Conservation (phyloP, 2,113 vertebrate genomes). For the Centropristis striata region DNA sequence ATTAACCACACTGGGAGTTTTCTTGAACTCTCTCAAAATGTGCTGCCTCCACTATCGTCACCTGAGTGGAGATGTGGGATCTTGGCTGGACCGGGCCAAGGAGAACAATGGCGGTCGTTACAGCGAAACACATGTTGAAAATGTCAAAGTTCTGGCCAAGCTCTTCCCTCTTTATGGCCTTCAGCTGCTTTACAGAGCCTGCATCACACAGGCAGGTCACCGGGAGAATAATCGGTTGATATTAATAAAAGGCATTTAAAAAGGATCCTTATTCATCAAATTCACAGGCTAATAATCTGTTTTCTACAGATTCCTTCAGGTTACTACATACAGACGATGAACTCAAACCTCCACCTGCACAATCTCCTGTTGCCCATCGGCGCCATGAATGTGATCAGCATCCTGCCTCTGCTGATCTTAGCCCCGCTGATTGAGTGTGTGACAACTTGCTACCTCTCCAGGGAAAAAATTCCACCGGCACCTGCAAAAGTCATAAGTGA, state of each 20-base stretch:
- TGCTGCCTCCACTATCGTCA: slow-evolving; percentile 79
- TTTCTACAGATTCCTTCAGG: slow-evolving; percentile 91
- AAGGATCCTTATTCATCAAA: background rate
- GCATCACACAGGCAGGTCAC: slow-evolving; percentile 88
- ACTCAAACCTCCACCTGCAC: slow-evolving; percentile 90
- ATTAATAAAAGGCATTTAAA: background rate
- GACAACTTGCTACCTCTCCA: slow-evolving; percentile 79
- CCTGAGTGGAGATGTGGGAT: slow-evolving; percentile 70
- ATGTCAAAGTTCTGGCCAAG: slow-evolving; percentile 86
- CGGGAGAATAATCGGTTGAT: background rate
- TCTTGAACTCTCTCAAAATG: slow-evolving; percentile 86
- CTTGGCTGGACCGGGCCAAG: slow-evolving; percentile 91
- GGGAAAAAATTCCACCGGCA: slow-evolving; percentile 75
- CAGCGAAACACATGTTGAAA: slow-evolving; percentile 90
- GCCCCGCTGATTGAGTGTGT: slow-evolving; percentile 89
- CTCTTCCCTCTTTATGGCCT: slow-evolving; percentile 91
- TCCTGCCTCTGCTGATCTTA: slow-evolving; percentile 89
- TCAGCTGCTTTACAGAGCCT: slow-evolving; percentile 91
- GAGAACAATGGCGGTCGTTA: slow-evolving; percentile 88
- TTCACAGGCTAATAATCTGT: background rate
- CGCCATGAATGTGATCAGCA: slow-evolving; percentile 91
- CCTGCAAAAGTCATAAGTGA: slow-evolving; percentile 88
- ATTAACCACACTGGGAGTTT: slow-evolving; percentile 85
- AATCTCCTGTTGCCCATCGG: slow-evolving; percentile 90
- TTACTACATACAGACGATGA: slow-evolving; percentile 95